Conservation (phyloP, 2,113 vertebrate species). For the Synchiropus splendidus region DNA sequence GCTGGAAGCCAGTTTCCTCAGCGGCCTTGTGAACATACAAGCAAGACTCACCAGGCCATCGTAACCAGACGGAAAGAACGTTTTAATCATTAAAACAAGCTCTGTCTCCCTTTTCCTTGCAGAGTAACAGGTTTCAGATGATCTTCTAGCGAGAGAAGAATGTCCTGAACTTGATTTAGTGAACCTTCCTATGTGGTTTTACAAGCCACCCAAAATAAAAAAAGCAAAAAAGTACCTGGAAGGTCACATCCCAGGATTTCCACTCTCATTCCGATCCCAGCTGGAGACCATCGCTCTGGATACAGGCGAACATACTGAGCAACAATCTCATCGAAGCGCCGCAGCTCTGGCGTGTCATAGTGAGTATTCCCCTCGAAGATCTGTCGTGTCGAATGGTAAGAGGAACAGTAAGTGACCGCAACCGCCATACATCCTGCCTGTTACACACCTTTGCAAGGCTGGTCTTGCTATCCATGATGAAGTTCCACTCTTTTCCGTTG, state of each 20-base stretch:
- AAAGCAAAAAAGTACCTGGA: conserved; percentile 72
- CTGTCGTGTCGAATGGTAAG: conserved; percentile 58
- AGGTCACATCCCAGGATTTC: conserved; percentile 93
- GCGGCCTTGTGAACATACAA: too few species aligned
- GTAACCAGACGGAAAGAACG: too few species aligned
- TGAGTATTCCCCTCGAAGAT: conserved; percentile 95
- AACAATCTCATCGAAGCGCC: conserved; percentile 81
- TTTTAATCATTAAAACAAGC: too few species aligned
- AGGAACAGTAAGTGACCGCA: too few species aligned
- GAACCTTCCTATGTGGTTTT: too few species aligned
- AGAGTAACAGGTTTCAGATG: too few species aligned
- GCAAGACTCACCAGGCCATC: too few species aligned
- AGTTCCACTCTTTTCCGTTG: conserved; percentile 83
- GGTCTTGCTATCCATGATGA: conserved; percentile 81
- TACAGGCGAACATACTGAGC: conserved; percentile 83
- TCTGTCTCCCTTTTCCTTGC: too few species aligned
- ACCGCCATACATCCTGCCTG: too few species aligned
- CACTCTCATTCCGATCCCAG: conserved; percentile 93
- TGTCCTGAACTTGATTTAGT: too few species aligned
- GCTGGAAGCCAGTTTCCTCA: conserved; percentile 4
- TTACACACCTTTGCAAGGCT: conserved; percentile 81
- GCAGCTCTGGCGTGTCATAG: conserved; percentile 87
- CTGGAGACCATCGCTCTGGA: conserved; percentile 91
- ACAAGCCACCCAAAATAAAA: too few species aligned
- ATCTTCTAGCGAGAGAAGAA: too few species aligned